Evolutionary conservation across 2,797 vertebrate genomes (phyloP).

Genomic region (Bovichtus variegatus): DNA sequence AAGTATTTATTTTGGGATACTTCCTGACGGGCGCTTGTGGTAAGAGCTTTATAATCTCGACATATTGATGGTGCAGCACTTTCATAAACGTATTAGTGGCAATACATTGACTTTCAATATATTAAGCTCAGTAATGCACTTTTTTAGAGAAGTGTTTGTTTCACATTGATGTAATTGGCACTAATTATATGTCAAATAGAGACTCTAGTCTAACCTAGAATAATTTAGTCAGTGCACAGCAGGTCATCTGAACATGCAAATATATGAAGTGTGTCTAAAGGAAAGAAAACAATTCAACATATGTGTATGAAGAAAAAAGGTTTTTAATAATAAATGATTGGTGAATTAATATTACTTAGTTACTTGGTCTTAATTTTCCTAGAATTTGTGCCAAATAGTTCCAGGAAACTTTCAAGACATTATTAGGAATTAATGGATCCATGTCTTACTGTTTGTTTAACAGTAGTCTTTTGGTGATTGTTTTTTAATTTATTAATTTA

Average conservation of each 20-base stretch:
- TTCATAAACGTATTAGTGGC: background rate
- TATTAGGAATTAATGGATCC: background rate
- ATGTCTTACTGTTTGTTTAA: background rate
- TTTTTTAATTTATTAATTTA: background rate
- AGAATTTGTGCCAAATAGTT: background rate
- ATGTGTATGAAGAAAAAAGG: background rate
- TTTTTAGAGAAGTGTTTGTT: background rate
- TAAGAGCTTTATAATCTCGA: slow-evolving; percentile 51
- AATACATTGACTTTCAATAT: background rate
- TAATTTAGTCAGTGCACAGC: background rate
- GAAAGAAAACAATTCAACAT: background rate
- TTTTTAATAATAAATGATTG: background rate
- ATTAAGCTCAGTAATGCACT: background rate
- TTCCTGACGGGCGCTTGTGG: slow-evolving; percentile 64
- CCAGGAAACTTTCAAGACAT: background rate
- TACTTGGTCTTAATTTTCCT: background rate
- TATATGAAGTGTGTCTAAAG: background rate
- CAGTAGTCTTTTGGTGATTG: background rate
- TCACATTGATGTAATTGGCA: background rate
- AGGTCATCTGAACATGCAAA: background rate
- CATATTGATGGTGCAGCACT: background rate
- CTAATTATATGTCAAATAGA: background rate
- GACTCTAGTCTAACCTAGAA: background rate
- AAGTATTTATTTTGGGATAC: slow-evolving; percentile 64
- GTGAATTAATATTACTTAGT: background rate